These are phyloP conservation scores for Xiphophorus hellerii DNA, from an alignment of 2,113 vertebrate genomes.

Conservation along the genomic window DNA sequence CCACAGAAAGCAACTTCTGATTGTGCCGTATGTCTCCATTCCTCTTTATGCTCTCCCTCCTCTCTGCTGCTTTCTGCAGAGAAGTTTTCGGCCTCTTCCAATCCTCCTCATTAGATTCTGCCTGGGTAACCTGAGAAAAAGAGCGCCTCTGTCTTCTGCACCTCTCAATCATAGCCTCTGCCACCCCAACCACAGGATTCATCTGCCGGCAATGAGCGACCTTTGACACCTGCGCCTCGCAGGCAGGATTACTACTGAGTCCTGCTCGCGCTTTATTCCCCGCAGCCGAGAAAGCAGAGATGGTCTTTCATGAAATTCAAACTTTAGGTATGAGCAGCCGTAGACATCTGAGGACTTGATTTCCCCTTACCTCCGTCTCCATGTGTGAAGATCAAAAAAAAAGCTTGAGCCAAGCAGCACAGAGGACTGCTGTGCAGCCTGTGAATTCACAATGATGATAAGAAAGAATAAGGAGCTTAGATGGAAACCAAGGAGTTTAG, in stretches of 20 bases:
- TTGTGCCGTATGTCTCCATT: conserved; percentile 66
- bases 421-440: conserved; percentile 51
- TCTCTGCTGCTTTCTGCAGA: conserved; percentile 58
- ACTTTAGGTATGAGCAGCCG: conserved; percentile 75
- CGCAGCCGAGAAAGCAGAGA: conserved; percentile 69
- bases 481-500: conserved; percentile 57
- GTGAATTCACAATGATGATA: conserved; percentile 72
- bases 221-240: conserved; percentile 74
- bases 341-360: conserved; percentile 73
- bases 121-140: conserved; percentile 76
- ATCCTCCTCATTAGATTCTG: conserved; percentile 80
- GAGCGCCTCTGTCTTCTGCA: conserved; percentile 62
- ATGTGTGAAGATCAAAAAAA: conserved; percentile 72
- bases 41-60: conserved; percentile 65
- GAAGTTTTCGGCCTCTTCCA: conserved; percentile 65
- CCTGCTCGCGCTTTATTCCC: conserved; percentile 74
- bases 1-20: conserved; percentile 67
- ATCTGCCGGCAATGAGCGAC: conserved; percentile 76
- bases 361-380: conserved; percentile 69
- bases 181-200: conserved; percentile 77
- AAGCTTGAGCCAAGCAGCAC: conserved; percentile 60
- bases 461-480: conserved; percentile 58
- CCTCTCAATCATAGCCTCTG: conserved; percentile 71
- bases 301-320: conserved; percentile 80
- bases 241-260: conserved; percentile 82